Percentiles rank a stretch among this genome's conserved stretches.
phyloP scores from a whole-genome alignment of 1,140 invertebrate genomes.

The Drosophila seguyi region DNA sequence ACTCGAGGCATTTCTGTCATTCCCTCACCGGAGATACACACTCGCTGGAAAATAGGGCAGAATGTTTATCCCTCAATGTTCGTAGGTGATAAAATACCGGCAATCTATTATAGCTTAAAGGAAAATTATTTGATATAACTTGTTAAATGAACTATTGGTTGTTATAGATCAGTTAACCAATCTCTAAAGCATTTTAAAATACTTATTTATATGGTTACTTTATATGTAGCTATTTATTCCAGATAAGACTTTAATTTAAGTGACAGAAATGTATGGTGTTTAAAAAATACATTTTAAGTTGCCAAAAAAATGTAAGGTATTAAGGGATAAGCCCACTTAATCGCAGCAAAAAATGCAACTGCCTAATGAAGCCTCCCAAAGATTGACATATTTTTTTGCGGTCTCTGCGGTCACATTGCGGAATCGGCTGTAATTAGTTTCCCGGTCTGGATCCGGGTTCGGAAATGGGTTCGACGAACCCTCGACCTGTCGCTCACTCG shows the following conservation, averaged over 20 bases:
- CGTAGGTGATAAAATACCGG: too few species aligned
- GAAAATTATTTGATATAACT: too few species aligned
- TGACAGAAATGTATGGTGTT: neutral
- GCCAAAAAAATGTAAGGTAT: neutral
- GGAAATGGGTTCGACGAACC: slow-evolving; percentile 55
- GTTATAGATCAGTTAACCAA: neutral
- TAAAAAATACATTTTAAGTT: neutral
- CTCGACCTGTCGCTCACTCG: slow-evolving; percentile 54
- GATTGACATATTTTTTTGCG: slow-evolving; percentile 50
- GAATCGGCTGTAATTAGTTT: slow-evolving; percentile 68
- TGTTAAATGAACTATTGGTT: neutral
- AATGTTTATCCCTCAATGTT: neutral
- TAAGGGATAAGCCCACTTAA: neutral
- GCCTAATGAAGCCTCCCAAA: slow-evolving; percentile 20
- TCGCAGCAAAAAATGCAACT: neutral
- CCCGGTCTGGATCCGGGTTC: slow-evolving; percentile 2
- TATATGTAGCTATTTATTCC: neutral
- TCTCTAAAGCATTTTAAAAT: too few species aligned
- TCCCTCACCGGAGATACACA: neutral
- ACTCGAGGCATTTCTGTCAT: slow-evolving; percentile 6
- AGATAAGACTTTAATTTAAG: neutral
- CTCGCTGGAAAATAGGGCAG: neutral
- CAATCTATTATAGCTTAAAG: too few species aligned
- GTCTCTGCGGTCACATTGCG: slow-evolving; percentile 43
- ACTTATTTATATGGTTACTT: neutral